Conservation (phyloP, 2,113 vertebrate species). For the Dryoscopus gambensis region DNA sequence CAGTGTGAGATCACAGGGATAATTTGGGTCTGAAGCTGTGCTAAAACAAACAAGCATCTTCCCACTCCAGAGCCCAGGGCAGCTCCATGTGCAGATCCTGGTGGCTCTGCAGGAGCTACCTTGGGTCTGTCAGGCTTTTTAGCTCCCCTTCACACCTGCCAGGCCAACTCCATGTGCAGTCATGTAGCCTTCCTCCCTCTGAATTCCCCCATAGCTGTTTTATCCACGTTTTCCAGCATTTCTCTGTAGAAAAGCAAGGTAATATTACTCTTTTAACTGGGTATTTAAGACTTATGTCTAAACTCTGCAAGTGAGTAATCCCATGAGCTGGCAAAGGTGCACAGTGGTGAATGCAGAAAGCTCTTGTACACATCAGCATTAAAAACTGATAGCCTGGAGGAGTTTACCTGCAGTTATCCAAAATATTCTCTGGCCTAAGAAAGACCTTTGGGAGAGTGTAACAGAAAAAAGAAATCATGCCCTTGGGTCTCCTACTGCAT, state of each 20-base stretch:
- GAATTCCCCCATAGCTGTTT: not conserved
- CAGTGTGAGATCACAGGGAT: not conserved
- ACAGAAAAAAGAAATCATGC: not conserved
- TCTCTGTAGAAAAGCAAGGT: not conserved
- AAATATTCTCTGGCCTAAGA: not conserved
- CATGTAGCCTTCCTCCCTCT: not conserved
- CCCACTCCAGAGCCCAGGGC: accelerated
- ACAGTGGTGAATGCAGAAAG: not conserved
- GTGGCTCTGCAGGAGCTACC: not conserved
- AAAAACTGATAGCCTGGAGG: not conserved
- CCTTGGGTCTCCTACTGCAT: conserved; percentile 7
- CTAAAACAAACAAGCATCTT: not conserved
- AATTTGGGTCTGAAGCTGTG: not conserved
- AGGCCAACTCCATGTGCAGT: not conserved
- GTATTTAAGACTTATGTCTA: not conserved
- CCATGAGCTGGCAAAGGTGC: not conserved
- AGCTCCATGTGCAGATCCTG: not conserved
- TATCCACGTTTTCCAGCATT: not conserved
- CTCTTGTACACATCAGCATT: not conserved
- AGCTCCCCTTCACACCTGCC: not conserved
- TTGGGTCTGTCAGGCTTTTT: not conserved
- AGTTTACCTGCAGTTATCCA: not conserved
- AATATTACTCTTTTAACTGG: not conserved
- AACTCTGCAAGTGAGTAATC: not conserved
- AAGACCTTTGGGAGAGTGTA: not conserved